Percentiles rank a stretch among this genome's conserved stretches.
These are phyloP conservation scores for Bettongia penicillata DNA, from an alignment of 2,113 vertebrate species.

Conservation along the genomic window DNA sequence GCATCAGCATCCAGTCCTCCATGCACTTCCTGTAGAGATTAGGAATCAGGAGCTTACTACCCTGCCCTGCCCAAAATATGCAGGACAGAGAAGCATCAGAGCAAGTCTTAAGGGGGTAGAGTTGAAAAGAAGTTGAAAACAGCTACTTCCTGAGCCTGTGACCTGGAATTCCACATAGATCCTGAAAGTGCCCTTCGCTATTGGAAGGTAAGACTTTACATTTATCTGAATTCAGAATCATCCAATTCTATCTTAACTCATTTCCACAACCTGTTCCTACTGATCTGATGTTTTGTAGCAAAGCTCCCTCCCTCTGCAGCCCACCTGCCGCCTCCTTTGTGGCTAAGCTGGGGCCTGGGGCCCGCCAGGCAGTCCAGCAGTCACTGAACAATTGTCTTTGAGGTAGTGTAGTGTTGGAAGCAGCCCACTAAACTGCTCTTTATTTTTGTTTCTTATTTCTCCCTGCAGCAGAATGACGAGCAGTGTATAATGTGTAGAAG, in stretches of 20 bases:
- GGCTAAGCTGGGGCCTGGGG: background rate
- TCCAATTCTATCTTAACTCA: background rate
- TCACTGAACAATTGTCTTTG: background rate
- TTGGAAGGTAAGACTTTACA: background rate
- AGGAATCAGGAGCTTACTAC: background rate
- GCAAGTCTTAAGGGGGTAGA: background rate
- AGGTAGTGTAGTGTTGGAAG: background rate
- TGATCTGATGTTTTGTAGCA: background rate
- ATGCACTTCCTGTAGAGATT: background rate
- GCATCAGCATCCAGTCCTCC: background rate
- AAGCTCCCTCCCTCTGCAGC: background rate
- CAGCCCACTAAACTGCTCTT: background rate
- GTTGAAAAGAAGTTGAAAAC: conserved; percentile 4
- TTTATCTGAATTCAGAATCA: background rate
- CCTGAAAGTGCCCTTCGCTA: background rate
- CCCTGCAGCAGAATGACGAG: background rate
- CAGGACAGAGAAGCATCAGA: background rate
- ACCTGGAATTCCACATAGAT: background rate
- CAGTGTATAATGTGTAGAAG: conserved; percentile 2
- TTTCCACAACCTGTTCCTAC: background rate
- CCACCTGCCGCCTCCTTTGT: background rate
- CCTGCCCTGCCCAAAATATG: background rate
- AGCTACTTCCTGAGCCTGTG: background rate
- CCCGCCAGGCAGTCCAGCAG: no score
- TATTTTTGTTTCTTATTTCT: conserved; percentile 5